These are phyloP conservation scores for Cossypha polioptera DNA, from an alignment of 2,797 vertebrate genomes.

Conservation along the genomic window DNA sequence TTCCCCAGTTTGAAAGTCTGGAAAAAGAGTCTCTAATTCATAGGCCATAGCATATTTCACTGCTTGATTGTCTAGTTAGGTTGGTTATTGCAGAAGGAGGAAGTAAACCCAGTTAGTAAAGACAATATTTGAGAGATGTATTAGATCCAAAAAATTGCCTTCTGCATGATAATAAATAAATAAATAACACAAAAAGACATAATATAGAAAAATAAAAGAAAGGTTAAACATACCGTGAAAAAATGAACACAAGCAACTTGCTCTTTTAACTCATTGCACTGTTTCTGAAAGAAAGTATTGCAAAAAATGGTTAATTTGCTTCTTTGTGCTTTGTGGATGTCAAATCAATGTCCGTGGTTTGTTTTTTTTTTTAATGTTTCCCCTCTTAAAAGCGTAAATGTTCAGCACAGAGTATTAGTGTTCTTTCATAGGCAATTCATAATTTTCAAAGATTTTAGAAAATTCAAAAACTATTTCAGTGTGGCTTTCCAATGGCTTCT, in stretches of 20 bases:
- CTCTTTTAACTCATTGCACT: not conserved
- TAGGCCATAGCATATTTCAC: not conserved
- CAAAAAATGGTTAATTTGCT: not conserved
- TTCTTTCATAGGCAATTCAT: not conserved
- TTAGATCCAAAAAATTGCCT: not conserved
- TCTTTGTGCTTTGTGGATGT: not conserved
- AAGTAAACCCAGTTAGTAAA: not conserved
- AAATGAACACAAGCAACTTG: not conserved
- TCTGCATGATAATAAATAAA: not conserved
- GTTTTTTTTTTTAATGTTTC: not conserved
- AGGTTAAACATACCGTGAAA: not conserved
- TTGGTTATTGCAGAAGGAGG: not conserved
- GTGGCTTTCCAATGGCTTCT: not conserved
- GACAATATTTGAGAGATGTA: not conserved
- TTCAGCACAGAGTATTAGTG: not conserved
- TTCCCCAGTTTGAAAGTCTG: not conserved
- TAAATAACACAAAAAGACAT: not conserved
- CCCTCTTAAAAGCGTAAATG: not conserved
- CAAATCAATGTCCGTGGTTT: not conserved
- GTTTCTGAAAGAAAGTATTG: not conserved
- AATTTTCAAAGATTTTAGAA: not conserved
- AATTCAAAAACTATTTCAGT: not conserved
- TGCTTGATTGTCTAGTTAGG: not conserved
- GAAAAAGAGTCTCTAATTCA: not conserved
- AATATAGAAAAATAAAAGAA: not conserved